Conservation (phyloP, 2,888 invertebrate species). For the Drosophila paucipuncta region DNA sequence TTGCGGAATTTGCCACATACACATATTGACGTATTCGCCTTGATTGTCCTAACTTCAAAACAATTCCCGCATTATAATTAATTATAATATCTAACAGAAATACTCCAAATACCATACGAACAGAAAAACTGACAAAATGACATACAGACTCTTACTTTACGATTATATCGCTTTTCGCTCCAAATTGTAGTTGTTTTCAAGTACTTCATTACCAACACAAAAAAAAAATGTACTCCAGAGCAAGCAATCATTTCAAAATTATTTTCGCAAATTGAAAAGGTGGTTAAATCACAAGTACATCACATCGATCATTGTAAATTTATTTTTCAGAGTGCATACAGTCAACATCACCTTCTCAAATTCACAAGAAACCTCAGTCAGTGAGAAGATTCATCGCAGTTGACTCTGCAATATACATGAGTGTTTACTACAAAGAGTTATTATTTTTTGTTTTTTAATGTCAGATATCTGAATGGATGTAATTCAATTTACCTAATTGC, state of each 20-base stretch:
- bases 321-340: too few species aligned
- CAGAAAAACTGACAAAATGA: neutral
- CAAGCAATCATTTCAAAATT: neutral
- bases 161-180: neutral
- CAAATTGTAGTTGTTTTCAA: neutral
- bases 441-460: neutral
- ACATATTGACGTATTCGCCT: neutral
- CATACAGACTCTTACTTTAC: neutral
- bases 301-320: too few species aligned
- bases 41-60: neutral
- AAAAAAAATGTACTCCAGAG: neutral
- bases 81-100: neutral
- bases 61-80: neutral
- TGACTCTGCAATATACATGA: too few species aligned
- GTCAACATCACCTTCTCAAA: too few species aligned
- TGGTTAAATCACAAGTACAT: neutral
- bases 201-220: neutral
- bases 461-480: neutral
- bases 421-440: neutral
- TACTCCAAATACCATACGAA: neutral
- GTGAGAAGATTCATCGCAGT: too few species aligned
- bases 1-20: neutral
- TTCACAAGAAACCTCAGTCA: too few species aligned
- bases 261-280: neutral
- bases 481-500: too few species aligned